Percentiles rank a stretch among this genome's conserved stretches.
Conservation (phyloP, 2,113 vertebrate species). For the Silurus meridionalis region DNA sequence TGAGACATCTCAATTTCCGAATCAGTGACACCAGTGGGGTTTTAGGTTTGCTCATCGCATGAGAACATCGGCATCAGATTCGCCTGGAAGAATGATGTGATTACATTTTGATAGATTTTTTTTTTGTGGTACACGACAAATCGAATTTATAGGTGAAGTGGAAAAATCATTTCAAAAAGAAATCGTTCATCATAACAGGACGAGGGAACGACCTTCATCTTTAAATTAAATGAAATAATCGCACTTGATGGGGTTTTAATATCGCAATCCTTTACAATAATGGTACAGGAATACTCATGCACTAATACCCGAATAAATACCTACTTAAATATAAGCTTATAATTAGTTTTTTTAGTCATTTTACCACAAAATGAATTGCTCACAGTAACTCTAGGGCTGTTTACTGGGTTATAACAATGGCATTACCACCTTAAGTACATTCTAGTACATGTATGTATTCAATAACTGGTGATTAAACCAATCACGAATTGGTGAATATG, state of each 20-base stretch:
- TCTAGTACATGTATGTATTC: too few species aligned
- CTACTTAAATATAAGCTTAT: too few species aligned
- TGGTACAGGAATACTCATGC: too few species aligned
- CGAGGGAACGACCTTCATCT: not conserved
- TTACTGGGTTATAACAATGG: too few species aligned
- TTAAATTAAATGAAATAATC: not conserved
- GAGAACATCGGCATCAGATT: not conserved
- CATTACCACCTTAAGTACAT: too few species aligned
- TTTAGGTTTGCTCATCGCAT: not conserved
- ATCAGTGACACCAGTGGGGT: not conserved
- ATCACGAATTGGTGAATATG: too few species aligned
- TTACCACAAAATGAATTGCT: too few species aligned
- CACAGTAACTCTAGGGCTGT: too few species aligned
- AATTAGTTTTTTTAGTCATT: too few species aligned
- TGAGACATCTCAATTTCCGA: conserved; percentile 2
- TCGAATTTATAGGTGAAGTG: conserved; percentile 20
- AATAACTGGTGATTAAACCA: too few species aligned
- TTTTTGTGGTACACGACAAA: conserved; percentile 12
- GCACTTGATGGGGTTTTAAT: not conserved
- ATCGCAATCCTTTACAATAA: too few species aligned
- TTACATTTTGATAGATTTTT: conserved; percentile 26
- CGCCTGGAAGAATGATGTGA: not conserved
- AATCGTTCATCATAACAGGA: not conserved
- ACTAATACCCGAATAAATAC: too few species aligned
- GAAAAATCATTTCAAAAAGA: conserved; percentile 17